phyloP scores from a whole-genome alignment of 1,140 invertebrate genomes.

The Tetramorium parvispinum region DNA sequence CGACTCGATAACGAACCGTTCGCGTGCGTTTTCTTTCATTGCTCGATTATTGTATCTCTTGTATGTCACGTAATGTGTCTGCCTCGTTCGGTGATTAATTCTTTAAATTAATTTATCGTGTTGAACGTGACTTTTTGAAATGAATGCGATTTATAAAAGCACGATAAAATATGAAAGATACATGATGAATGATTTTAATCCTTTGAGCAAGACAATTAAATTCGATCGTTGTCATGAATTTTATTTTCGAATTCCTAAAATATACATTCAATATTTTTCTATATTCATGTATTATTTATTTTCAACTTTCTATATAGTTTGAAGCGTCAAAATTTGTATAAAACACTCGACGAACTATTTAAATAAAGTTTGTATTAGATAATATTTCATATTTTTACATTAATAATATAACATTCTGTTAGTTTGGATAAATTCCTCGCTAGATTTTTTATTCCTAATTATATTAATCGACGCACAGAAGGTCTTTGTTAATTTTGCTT shows the following conservation, averaged over 20 bases:
- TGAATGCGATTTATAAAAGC: background rate
- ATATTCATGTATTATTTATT: background rate
- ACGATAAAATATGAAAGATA: constrained; percentile 58
- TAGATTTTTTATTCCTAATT: background rate
- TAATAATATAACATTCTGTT: background rate
- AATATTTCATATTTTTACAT: background rate
- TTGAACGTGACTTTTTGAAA: constrained; percentile 41
- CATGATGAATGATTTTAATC: background rate
- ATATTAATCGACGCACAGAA: background rate
- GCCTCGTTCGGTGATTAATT: background rate
- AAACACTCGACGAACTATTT: background rate
- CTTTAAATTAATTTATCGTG: constrained; percentile 39
- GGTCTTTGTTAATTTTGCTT: constrained; percentile 15
- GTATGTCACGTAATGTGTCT: background rate
- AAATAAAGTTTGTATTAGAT: background rate
- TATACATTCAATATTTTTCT: background rate
- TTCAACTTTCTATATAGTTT: background rate
- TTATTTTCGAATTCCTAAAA: background rate
- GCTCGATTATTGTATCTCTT: constrained; percentile 18
- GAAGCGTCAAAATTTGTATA: background rate
- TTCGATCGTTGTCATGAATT: background rate
- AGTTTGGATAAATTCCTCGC: background rate
- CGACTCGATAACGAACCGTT: constrained; percentile 32
- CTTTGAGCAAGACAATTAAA: background rate
- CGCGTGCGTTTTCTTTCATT: background rate